These are phyloP conservation scores for Malacoraja senta DNA, from an alignment of 2,797 vertebrate genomes.

Conservation along the genomic window DNA sequence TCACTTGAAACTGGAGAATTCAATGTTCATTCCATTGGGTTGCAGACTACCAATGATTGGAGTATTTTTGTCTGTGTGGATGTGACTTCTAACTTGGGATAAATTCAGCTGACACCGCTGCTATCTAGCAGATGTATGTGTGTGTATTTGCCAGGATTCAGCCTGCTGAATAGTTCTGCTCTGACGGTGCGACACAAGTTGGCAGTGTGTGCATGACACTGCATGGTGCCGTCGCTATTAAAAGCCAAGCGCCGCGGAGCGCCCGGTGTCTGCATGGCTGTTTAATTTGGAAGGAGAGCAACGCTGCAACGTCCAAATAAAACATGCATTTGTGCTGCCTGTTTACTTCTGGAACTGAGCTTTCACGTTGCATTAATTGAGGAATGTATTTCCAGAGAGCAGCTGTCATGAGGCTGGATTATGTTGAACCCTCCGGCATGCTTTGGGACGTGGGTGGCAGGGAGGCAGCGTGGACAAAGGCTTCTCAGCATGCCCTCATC, in stretches of 20 bases:
- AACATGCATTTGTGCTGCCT: not conserved
- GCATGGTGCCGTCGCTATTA: not conserved
- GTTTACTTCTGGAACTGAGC: not conserved
- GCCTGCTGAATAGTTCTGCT: not conserved
- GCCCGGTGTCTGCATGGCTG: not conserved
- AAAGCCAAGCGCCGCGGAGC: not conserved
- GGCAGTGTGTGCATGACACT: not conserved
- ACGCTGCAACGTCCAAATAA: not conserved
- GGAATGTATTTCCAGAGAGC: not conserved
- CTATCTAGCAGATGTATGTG: not conserved
- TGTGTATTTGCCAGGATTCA: not conserved
- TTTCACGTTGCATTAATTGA: not conserved
- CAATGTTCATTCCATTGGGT: too few relatives aligned
- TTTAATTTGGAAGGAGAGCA: not conserved
- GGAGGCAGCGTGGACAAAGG: slow-evolving; percentile 2
- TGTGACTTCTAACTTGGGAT: not conserved
- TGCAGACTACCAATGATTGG: too few relatives aligned
- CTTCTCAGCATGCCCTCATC: slow-evolving; percentile 9
- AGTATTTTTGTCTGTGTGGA: not conserved
- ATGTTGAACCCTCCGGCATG: not conserved
- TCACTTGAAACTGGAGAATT: too few relatives aligned
- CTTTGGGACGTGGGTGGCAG: not conserved
- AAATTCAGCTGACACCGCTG: not conserved
- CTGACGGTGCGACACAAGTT: not conserved
- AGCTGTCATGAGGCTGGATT: not conserved